Base-by-base conservation (phyloP, 2,113 vertebrate genomes). In the Alexandromys fortis region DNA sequence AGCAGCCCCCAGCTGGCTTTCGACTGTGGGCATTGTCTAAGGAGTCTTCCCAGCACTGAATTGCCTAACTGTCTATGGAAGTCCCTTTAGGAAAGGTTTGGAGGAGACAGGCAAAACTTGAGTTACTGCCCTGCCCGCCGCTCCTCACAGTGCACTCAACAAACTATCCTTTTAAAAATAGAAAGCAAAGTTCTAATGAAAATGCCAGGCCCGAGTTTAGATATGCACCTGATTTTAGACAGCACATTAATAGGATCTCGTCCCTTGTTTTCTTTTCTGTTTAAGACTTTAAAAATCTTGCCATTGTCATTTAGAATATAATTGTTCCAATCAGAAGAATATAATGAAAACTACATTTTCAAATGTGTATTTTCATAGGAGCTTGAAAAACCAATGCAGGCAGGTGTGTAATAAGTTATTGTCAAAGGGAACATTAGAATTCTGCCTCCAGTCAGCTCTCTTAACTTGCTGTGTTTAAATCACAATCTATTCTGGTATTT, bases 271-370 rank as follows among this genome's bases (percentile, higher is more conserved):
- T 52, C 16, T 82, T 12, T 17, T 24, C 77, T 21, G 58, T 73
- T 94, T 86, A 94, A 96, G 79, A 88, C n/a, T 87, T 92, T 52
- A 83, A 88, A 96, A 83, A 38, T 92, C 68, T 92, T 30, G 42
- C 73, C 78, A 90, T 87, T 93, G 73, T 91, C 87, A 94, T 65
- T 96, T 94, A 89, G 96, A 92, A 90, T 94, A 86, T 82, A 96
- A 88, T 97, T 95, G 72, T 93, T 78, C 88, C 52, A 93, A 91
- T 91, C 89, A 96, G 75, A 94, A 94, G 76, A 85, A 21, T 90
- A 92, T 87, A 89, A 89, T 94, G 68, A 92, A 72, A 97, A 93
- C 55, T 86, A 82, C 91, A 94, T 58, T 92, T 97, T 75, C 65
- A 90, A 88, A 81, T 94, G 87, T 26, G 70, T 92, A 90, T 94